Base-by-base conservation (phyloP, 1,140 invertebrate genomes). In the Ceratosolen solmsi region DNA sequence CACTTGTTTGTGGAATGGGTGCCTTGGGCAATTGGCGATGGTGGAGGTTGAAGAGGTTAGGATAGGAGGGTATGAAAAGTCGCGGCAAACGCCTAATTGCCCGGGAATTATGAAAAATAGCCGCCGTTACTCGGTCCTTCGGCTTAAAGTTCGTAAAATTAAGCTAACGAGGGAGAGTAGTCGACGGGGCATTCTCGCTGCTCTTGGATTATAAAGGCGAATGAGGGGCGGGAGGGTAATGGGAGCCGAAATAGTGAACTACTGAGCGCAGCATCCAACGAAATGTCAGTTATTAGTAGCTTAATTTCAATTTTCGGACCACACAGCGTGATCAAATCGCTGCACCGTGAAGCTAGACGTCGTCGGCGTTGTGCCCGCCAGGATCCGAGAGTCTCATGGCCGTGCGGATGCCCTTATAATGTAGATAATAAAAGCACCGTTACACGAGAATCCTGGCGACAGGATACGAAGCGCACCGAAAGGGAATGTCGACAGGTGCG, bases 101-200 rank as follows among this genome's bases (percentile, higher is more conserved):
- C 38, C 41, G 56, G 54, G 84, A 88, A 88, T 89, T 86, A 85
- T 84, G 84, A 87, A 88, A 88, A 89, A 86, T 85, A 82, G 82
- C 72, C 63, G 54, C 9, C 22, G n/a, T 25, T 20, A 36, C 41
- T 46, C 71, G 79, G 81, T 72, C 49, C 65, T 75, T 68, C 41
- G 58, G 70, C 58, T 56, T n/a, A 83, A 81, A 87, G 27, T n/a
- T 88, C 88, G 85, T 89, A 89, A 89, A 89, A 89, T 89, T 87
- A 85, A 83, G 82, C 86, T 89, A 88, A 89, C 88, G 87, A 89
- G 87, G 84, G 84, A 68, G 68, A 68, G 49, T 70, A 51, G 49
- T 70, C 38, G 58, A 27, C 41, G 27, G 49, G n/a, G 51, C 49
- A 51, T 58, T 58, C 54, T 79, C 9, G 33, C 51, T 25, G 70